phyloP scores from a whole-genome alignment of 2,113 vertebrate genomes.

The Tupaia chinensis region DNA sequence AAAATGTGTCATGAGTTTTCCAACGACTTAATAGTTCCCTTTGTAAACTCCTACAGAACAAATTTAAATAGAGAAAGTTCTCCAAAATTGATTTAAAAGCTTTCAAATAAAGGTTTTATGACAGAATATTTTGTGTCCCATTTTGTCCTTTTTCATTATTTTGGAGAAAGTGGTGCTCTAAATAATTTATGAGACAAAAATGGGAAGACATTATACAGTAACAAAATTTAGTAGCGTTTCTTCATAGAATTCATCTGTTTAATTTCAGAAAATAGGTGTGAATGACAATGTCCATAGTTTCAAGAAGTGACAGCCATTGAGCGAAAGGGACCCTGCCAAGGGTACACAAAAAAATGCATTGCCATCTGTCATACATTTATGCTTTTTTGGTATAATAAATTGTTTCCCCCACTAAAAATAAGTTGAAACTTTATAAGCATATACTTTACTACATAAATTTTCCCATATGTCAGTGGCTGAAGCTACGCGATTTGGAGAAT shows the following conservation, averaged over 20 bases:
- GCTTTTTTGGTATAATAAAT: conserved; percentile 81
- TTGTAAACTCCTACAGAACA: conserved; percentile 36
- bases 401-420: conserved; percentile 82
- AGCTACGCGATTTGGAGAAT: conserved; percentile 67
- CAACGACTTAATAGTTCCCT: neutral
- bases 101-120: conserved; percentile 58
- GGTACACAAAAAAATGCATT: conserved; percentile 53
- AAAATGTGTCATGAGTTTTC: too few species aligned
- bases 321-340: conserved; percentile 66
- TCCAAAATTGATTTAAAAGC: conserved; percentile 55
- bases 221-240: conserved; percentile 71
- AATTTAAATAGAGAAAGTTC: conserved; percentile 20
- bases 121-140: neutral
- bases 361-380: conserved; percentile 81
- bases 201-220: conserved; percentile 56
- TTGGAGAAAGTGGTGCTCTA: conserved; percentile 38
- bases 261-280: conserved; percentile 80
- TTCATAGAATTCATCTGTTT: conserved; percentile 74
- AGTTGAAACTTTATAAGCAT: conserved; percentile 82
- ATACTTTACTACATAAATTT: conserved; percentile 82
- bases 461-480: conserved; percentile 79
- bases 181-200: conserved; percentile 75
- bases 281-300: conserved; percentile 76
- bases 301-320: conserved; percentile 58
- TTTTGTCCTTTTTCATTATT: conserved; percentile 59